Percentiles rank a stretch among this genome's conserved stretches.
These are phyloP conservation scores for Anseranas semipalmata DNA, from an alignment of 2,113 vertebrate genomes.

Conservation along the genomic window DNA sequence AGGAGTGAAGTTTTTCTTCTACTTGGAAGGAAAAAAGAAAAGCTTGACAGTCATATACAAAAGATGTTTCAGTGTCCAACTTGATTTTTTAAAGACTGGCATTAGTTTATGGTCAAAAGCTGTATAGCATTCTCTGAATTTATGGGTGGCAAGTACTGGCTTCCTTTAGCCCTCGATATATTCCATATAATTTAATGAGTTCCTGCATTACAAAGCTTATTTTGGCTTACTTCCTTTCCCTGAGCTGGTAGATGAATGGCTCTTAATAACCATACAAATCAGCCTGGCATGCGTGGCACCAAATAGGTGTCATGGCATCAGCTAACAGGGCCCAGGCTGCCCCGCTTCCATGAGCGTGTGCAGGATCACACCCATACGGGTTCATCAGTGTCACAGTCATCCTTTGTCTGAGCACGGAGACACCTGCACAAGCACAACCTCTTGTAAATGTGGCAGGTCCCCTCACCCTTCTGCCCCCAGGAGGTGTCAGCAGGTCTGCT, in stretches of 20 bases:
- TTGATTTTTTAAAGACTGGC: background rate
- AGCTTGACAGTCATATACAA: background rate
- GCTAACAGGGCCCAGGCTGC: background rate
- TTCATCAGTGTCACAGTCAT: background rate
- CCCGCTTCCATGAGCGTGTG: rapidly evolving
- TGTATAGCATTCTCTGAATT: background rate
- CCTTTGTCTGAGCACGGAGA: background rate
- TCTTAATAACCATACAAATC: background rate
- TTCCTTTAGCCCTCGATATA: background rate
- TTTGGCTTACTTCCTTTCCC: background rate
- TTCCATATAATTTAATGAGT: background rate
- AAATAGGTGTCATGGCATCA: background rate
- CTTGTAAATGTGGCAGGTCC: constrained; percentile 15
- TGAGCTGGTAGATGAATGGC: background rate
- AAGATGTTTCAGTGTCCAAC: background rate
- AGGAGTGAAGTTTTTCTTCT: background rate
- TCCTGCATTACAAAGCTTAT: background rate
- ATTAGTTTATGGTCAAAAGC: background rate
- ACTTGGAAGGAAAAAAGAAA: background rate
- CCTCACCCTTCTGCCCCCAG: background rate
- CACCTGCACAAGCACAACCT: background rate
- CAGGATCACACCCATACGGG: rapidly evolving
- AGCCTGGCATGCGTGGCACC: background rate
- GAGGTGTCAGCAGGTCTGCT: constrained; percentile 8
- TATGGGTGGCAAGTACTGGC: background rate